Conservation (phyloP, 2,113 vertebrate species). For the Lophochroa leadbeateri region DNA sequence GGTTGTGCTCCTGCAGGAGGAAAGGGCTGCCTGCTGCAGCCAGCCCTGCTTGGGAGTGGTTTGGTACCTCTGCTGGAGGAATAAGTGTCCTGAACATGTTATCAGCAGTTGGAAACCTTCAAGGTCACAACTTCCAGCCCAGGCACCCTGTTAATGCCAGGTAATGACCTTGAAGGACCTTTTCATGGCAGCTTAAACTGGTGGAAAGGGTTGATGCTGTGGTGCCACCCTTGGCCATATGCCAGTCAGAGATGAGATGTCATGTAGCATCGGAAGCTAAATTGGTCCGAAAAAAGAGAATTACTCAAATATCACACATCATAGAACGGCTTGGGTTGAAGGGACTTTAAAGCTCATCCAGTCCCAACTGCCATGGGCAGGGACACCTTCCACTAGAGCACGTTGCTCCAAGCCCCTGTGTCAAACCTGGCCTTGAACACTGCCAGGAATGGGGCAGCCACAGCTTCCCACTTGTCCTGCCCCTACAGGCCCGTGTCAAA, state of each 20-base stretch:
- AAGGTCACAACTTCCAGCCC: neutral
- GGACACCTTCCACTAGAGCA: no score
- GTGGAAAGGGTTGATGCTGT: neutral
- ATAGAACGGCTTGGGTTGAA: neutral
- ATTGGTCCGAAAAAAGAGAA: neutral
- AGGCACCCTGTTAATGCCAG: neutral
- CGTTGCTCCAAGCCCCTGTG: no score
- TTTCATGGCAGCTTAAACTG: neutral
- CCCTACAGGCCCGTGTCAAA: accelerated
- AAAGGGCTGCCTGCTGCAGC: neutral
- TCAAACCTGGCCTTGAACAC: no score
- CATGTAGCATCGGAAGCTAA: neutral
- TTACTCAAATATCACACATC: neutral
- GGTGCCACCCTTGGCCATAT: neutral
- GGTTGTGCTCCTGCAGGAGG: neutral
- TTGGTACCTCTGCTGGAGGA: neutral
- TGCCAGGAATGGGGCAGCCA: neutral
- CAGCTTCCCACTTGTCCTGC: accelerated
- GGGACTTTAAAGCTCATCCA: neutral
- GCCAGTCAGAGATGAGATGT: neutral
- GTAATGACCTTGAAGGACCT: neutral
- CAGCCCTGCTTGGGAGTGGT: neutral
- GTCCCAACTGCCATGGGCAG: neutral
- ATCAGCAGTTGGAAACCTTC: neutral
- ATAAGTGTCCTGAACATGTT: neutral